A percentile compares a stretch with the other conserved stretches of the same genome.
phyloP scores from a whole-genome alignment of 2,113 vertebrate genomes.

The Tautogolabrus adspersus region DNA sequence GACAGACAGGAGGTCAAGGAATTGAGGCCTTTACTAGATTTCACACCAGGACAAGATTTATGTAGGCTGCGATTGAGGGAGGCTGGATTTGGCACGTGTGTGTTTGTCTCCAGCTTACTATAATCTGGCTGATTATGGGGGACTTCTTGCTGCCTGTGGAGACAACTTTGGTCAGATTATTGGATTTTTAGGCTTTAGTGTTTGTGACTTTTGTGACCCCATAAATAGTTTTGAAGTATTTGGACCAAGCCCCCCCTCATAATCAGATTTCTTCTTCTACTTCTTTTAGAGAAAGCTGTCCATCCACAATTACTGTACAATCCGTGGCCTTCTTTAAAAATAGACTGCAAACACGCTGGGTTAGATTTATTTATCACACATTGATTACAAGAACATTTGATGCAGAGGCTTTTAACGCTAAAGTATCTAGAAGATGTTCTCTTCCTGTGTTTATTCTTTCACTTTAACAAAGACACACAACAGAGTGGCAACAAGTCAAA shows the following conservation, averaged over 20 bases:
- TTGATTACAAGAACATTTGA: background rate
- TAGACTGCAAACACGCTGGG: too few species aligned
- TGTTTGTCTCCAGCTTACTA: slow-evolving; percentile 45
- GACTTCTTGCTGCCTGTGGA: slow-evolving; percentile 19
- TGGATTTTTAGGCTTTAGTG: slow-evolving; percentile 9
- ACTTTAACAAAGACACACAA: too few species aligned
- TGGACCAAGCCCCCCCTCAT: background rate
- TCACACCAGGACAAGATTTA: slow-evolving; percentile 41
- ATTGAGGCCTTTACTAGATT: slow-evolving; percentile 38
- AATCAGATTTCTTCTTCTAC: too few species aligned
- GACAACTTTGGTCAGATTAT: slow-evolving; percentile 29
- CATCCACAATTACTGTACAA: background rate
- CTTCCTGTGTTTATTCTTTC: too few species aligned
- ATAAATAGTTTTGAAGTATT: slow-evolving; percentile 17
- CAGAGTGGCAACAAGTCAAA: too few species aligned
- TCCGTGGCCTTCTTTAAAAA: background rate
- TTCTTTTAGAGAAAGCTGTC: background rate
- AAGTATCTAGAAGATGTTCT: too few species aligned
- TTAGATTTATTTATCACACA: slow-evolving; percentile 8
- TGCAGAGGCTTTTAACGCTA: too few species aligned
- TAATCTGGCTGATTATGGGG: slow-evolving; percentile 34
- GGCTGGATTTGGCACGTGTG: slow-evolving; percentile 55
- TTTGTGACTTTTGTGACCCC: background rate
- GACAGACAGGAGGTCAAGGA: slow-evolving; percentile 37
- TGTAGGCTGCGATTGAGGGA: background rate